Base-by-base conservation (phyloP, 2,888 invertebrate genomes). In the Thera britannica region DNA sequence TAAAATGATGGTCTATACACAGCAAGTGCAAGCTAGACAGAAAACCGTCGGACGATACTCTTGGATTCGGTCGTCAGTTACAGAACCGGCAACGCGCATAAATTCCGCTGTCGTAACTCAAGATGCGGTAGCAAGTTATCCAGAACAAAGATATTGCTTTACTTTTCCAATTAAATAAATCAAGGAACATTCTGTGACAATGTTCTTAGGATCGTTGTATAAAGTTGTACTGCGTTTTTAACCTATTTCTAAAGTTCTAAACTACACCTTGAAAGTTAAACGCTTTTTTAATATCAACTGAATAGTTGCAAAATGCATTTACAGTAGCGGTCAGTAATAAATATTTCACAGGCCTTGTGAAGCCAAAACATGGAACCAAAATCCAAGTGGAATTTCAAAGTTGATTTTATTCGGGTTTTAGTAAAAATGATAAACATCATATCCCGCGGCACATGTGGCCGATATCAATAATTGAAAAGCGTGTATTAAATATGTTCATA, bases 381-480 rank as follows among this genome's bases (percentile, higher is more conserved):
- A 52, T 3, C 34, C 52, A 52, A 52, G 34, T 7, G 23, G 23
- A 23, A 34, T 52, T 52, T 52, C n/a, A 34, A 1, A 52, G 23
- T 23, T 0, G 1, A 7, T 5, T 23, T 51, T 51, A 36, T 36
- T 62, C 48, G 56, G 36, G 54, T 34, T 11, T 65, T 65, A 12
- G 56, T 46, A 55, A 44, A 51, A 46, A 5, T 34, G 52, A 52
- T 52, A 52, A 52, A 52, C 58, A 75, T 65, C 65, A 68, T 77
- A 72, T 72, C 83, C 83, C 74, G 83, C 76, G 83, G 84, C 89
- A 89, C 85, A 87, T 87, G 87, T 79, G 83, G 77, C 83, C 79
- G 82, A 83, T 84, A 83, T 86, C 79, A 86, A 88, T 88, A 89
- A 89, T 88, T 85, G 83, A 84, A 88, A 84, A 83, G 75, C 79